Evolutionary conservation across 2,113 vertebrate species (phyloP), one percentile per base, ranked within the genome.

Genomic region (Scalopus aquaticus): DNA sequence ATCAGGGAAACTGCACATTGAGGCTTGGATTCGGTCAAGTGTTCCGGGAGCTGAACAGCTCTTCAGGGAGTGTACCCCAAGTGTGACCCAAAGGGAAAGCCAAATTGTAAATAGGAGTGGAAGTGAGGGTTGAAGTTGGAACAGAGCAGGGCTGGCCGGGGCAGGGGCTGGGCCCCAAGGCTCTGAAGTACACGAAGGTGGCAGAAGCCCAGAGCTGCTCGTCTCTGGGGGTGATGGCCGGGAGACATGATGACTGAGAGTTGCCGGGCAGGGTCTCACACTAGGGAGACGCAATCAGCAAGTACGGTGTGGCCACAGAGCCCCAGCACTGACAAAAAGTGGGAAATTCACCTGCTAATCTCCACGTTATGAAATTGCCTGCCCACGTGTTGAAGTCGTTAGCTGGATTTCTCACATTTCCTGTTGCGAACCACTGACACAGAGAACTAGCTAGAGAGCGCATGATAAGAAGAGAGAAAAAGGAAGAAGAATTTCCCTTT

Each of bases 201-300:
- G 51, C 37, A 78, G 49, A 92, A n/a, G 1, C 24, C 32, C 51
- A 58, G 13, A 19, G 4, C 0, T 12, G 46, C 5, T 58, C 84
- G 46, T 16, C 0, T 0, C 7, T 74, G 15, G 30, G 37, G 17
- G 0, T 6, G 15, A 28, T 77, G 17, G 7, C 35, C 10, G 32
- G 16, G 26, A 73, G 42, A 44, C 3, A 16, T 6, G 64, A 32
- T 28, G 4, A 54, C n/a, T 84, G 70, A 37, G 24, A 42, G 30
- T 58, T 76, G 13, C 70, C 58, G 72, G 20, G 24, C 46, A 64
- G 44, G 58, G 88, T 54, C 46, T 64, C 37, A 51, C 7, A 67
- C 10, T 5, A 64, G 32, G 24, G 20, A 85, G 67, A 11, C 11
- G 2, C 3, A 5, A 42, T 49, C 28, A 11, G 5, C 15, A 22